Evolutionary conservation across 1,140 invertebrate genomes (phyloP).

Genomic region (Sinella curviseta): DNA sequence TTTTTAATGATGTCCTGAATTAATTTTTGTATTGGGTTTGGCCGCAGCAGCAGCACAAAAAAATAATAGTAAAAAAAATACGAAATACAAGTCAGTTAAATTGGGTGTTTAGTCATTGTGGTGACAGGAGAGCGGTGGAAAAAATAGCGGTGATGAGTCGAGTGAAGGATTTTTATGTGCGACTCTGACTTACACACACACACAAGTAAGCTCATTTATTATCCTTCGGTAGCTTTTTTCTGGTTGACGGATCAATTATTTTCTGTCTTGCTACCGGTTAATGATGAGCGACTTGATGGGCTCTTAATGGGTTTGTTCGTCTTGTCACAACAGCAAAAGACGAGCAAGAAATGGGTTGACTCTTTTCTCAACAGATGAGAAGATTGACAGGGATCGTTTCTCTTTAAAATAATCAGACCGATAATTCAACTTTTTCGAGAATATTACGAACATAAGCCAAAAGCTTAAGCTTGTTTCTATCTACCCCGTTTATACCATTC

Average conservation of each 20-base stretch:
- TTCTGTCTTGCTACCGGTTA: slow-evolving; percentile 17
- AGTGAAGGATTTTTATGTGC: no score
- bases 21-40: no score
- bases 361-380: background rate
- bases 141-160: background rate
- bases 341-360: background rate
- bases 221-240: background rate
- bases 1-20: slow-evolving; percentile 9
- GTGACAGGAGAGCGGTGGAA: background rate
- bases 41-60: no score
- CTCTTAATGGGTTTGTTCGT: background rate
- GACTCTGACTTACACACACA: no score
- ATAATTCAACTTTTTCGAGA: no score
- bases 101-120: background rate
- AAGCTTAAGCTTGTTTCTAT: no score
- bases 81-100: background rate
- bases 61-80: background rate
- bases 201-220: no score
- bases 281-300: background rate
- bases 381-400: background rate
- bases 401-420: no score
- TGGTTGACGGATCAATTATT: slow-evolving; percentile 5
- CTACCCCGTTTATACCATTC: no score
- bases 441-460: no score
- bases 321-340: background rate